Evolutionary conservation across 1,140 invertebrate species (phyloP).

Genomic region (Diploscapter pachys): DNA sequence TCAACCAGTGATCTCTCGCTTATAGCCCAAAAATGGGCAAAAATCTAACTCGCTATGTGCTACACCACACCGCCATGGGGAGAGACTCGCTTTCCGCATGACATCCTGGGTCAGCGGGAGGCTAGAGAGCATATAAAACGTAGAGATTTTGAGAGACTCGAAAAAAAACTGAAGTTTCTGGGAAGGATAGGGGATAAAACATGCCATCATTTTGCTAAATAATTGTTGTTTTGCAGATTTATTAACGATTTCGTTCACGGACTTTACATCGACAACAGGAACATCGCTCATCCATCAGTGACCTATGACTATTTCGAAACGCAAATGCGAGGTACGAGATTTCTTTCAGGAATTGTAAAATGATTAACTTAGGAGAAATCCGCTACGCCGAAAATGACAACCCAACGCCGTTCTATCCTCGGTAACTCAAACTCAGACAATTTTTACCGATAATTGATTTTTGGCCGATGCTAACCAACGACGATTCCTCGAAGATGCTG

Average conservation of each 20-base stretch:
- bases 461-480: slow-evolving; percentile 31
- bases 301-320: slow-evolving; percentile 58
- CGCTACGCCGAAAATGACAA: slow-evolving; percentile 40
- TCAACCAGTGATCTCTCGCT: too few relatives aligned
- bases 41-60: too few relatives aligned
- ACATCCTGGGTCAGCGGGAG: too few relatives aligned
- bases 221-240: slow-evolving; percentile 40
- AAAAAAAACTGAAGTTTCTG: too few relatives aligned
- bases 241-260: slow-evolving; percentile 51
- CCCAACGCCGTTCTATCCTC: slow-evolving; percentile 49
- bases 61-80: too few relatives aligned
- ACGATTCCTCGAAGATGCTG: slow-evolving; percentile 55
- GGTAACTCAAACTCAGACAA: slow-evolving; percentile 10
- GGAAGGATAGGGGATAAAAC: too few relatives aligned
- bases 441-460: neutral
- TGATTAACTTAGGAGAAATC: slow-evolving; percentile 47
- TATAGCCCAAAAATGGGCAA: too few relatives aligned
- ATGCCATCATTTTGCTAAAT: neutral
- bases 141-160: too few relatives aligned
- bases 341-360: neutral
- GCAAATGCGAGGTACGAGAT: slow-evolving; percentile 49
- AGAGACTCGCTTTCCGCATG: too few relatives aligned
- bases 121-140: too few relatives aligned
- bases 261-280: slow-evolving; percentile 53
- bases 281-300: slow-evolving; percentile 50